Evolutionary conservation across 2,888 invertebrate species (phyloP).

Genomic region (Cheilosia grossa): DNA sequence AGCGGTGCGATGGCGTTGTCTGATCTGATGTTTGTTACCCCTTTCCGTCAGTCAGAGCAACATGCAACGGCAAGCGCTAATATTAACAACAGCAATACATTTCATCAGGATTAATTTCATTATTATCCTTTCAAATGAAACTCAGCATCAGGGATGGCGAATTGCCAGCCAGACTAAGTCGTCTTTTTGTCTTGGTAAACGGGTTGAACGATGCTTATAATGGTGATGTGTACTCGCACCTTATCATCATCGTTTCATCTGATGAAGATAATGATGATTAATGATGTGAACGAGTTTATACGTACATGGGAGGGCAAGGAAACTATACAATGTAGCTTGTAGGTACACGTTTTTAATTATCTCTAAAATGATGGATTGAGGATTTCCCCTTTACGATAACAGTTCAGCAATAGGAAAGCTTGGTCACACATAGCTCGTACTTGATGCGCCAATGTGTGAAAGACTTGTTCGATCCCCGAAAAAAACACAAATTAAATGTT

Average conservation of each 20-base stretch:
- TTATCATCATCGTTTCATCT: background rate
- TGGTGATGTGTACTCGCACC: background rate
- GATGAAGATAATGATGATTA: constrained; percentile 17
- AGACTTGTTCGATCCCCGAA: too few relatives aligned
- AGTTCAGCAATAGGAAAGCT: background rate
- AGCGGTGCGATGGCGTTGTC: background rate
- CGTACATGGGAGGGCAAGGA: background rate
- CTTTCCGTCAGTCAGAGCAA: background rate
- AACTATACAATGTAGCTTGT: background rate
- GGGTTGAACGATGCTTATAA: constrained; percentile 23
- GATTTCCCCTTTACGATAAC: background rate
- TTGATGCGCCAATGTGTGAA: background rate
- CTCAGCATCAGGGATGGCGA: background rate
- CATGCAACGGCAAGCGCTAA: background rate
- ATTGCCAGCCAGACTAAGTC: constrained; percentile 8
- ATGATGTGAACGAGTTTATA: constrained; percentile 5
- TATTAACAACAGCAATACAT: constrained; percentile 30
- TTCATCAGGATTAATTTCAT: constrained; percentile 61
- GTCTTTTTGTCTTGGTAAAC: constrained; percentile 6
- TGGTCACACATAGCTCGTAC: background rate
- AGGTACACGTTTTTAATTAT: constrained; percentile 30
- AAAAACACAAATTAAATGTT: too few relatives aligned
- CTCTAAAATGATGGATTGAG: background rate
- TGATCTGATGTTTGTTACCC: too few relatives aligned
- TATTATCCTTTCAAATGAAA: constrained; percentile 49